phyloP scores from a whole-genome alignment of 2,113 vertebrate species.

The Gymnocephalus cernua region DNA sequence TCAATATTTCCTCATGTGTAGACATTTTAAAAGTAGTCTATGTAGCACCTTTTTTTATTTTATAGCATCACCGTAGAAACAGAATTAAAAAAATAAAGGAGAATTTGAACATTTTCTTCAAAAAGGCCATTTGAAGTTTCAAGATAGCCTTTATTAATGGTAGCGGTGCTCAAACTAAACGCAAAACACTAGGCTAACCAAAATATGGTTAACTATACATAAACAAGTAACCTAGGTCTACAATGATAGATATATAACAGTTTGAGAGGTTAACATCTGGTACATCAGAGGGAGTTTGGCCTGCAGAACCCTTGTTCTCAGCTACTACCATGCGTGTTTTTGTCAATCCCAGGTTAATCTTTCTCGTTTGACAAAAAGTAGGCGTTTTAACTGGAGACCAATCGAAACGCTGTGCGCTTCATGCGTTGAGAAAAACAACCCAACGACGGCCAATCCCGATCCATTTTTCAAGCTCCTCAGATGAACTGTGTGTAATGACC shows the following conservation, averaged over 20 bases:
- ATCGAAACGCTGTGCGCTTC: background rate
- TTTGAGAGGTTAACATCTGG: background rate
- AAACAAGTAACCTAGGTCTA: background rate
- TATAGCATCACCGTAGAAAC: background rate
- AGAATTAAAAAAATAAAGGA: background rate
- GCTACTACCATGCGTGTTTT: background rate
- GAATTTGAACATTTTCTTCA: background rate
- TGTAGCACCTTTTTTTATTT: background rate
- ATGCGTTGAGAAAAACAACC: conserved; percentile 34
- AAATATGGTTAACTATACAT: background rate
- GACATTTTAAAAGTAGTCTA: background rate
- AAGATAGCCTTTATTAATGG: background rate
- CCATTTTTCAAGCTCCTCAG: background rate
- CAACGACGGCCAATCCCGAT: conserved; percentile 21
- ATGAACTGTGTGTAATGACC: background rate
- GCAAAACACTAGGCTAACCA: background rate
- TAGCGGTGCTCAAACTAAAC: no score
- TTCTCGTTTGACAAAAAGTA: background rate
- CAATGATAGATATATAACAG: background rate
- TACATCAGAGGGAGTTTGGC: background rate
- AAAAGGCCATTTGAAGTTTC: background rate
- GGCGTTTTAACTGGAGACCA: conserved; percentile 31
- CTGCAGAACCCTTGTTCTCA: background rate
- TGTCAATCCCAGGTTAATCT: background rate
- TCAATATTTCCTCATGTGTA: background rate